Percentiles rank a stretch among this genome's conserved stretches.
phyloP scores from a whole-genome alignment of 2,888 invertebrate genomes.

The Rhamnusium bicolor region DNA sequence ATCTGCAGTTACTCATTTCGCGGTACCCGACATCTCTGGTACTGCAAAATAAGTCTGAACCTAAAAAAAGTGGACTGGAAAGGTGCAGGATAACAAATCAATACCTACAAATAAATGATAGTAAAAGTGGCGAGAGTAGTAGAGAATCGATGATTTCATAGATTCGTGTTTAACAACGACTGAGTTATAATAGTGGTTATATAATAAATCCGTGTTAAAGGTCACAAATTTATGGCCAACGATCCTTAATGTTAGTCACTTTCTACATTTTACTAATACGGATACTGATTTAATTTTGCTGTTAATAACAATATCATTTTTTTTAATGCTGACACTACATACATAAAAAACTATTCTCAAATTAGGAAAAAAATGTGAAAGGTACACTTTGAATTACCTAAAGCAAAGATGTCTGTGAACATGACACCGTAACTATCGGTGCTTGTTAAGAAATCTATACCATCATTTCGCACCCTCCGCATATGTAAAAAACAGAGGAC shows the following conservation, averaged over 20 bases:
- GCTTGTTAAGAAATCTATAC: no score
- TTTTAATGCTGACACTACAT: no score
- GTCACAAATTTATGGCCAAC: conserved; percentile 3
- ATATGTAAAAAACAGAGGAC: no score
- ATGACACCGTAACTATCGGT: no score
- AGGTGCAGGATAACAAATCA: background rate
- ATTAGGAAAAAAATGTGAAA: no score
- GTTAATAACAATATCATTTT: background rate
- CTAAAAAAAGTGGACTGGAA: background rate
- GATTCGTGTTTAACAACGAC: background rate
- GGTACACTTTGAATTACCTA: no score
- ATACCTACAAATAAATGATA: background rate
- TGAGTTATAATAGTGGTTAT: conserved; percentile 13
- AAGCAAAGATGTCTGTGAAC: no score
- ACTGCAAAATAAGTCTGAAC: background rate
- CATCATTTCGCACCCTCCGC: no score
- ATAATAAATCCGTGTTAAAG: conserved; percentile 27
- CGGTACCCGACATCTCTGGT: no score
- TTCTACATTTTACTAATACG: conserved; percentile 25
- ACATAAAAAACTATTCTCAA: no score
- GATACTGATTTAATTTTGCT: background rate
- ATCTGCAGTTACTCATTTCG: background rate
- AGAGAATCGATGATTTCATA: background rate
- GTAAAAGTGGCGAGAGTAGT: background rate
- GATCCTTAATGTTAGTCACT: conserved; percentile 23